Evolutionary conservation across 2,797 vertebrate genomes (phyloP).

Genomic region (Remorina albescens): DNA sequence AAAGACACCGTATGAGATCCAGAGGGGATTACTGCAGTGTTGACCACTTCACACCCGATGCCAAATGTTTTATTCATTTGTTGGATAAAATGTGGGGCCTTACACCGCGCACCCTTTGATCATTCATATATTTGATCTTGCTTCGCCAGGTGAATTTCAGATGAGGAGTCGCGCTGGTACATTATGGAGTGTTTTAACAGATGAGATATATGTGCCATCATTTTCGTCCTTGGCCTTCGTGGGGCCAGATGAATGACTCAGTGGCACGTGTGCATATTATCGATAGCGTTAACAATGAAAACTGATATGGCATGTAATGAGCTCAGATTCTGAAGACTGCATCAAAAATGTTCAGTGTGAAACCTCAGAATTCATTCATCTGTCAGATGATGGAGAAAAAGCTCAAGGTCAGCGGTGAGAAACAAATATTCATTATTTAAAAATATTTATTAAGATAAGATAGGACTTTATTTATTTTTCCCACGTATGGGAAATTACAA

Average conservation of each 20-base stretch:
- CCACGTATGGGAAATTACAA: too few relatives aligned
- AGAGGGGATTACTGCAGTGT: not conserved
- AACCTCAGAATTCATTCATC: not conserved
- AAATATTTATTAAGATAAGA: too few relatives aligned
- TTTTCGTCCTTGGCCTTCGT: constrained; percentile 13
- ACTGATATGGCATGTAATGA: not conserved
- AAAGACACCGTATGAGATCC: constrained; percentile 1
- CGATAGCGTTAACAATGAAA: not conserved
- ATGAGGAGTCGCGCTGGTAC: constrained; percentile 25
- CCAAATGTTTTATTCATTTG: constrained; percentile 58
- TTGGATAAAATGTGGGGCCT: constrained; percentile 18
- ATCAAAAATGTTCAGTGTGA: not conserved
- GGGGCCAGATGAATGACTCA: not conserved
- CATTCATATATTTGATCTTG: constrained; percentile 26
- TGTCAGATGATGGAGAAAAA: not conserved
- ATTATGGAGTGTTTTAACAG: constrained; percentile 9
- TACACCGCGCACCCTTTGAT: constrained; percentile 1
- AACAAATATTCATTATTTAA: not conserved
- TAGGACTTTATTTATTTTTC: too few relatives aligned
- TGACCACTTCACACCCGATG: constrained; percentile 25
- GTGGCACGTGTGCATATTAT: not conserved
- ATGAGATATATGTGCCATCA: not conserved
- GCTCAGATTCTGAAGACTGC: not conserved
- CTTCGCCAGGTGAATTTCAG: constrained; percentile 33
- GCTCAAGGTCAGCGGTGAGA: not conserved